These are phyloP conservation scores for Idaea aversata DNA, from an alignment of 2,888 invertebrate species.

Conservation along the genomic window DNA sequence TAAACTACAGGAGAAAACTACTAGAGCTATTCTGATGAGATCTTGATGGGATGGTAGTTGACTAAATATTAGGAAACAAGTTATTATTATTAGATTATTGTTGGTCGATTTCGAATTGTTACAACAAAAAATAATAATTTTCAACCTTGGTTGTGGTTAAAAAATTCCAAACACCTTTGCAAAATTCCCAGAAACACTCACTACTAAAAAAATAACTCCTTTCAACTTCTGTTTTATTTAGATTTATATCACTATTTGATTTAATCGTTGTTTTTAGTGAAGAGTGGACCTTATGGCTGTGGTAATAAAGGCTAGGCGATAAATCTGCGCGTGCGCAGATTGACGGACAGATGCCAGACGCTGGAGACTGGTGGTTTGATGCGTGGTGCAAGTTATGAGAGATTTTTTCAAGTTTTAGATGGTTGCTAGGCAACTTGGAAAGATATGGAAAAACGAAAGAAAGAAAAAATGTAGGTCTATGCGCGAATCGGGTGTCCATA, in stretches of 20 bases:
- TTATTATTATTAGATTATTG: too few relatives aligned
- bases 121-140: neutral
- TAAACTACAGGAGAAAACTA: too few relatives aligned
- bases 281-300: constrained; percentile 18
- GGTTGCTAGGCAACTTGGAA: neutral
- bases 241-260: constrained; percentile 12
- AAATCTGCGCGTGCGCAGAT: constrained; percentile 26
- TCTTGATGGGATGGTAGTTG: too few relatives aligned
- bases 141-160: neutral
- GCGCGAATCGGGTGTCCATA: too few relatives aligned
- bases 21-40: too few relatives aligned
- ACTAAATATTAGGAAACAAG: too few relatives aligned
- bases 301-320: constrained; percentile 21
- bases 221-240: constrained; percentile 27
- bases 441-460: neutral
- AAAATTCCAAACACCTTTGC: neutral
- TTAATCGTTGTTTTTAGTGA: neutral
- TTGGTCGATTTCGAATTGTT: too few relatives aligned
- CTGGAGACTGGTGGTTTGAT: neutral
- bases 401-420: neutral
- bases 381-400: neutral
- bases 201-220: constrained; percentile 13
- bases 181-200: constrained; percentile 17
- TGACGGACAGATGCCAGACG: constrained; percentile 1
- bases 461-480: neutral